A percentile compares a stretch with the other conserved stretches of the same genome.
phyloP scores from a whole-genome alignment of 2,113 vertebrate species.

The Butorides virescens region DNA sequence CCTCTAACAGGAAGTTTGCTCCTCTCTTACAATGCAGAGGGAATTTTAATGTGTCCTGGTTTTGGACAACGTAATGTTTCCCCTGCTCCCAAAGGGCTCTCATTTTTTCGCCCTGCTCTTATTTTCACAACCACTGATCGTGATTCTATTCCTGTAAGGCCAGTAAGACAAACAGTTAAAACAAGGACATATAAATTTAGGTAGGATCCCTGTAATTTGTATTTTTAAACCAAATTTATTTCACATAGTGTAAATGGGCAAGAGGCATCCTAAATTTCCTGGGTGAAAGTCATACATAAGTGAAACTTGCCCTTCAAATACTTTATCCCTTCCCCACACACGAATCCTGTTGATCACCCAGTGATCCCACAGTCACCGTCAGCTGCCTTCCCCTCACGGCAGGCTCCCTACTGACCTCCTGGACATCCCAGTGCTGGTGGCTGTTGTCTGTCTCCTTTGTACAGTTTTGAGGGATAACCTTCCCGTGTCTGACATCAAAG shows the following conservation, averaged over 20 bases:
- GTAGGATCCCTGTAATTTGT: background rate
- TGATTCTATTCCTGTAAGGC: background rate
- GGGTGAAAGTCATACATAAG: background rate
- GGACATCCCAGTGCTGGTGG: constrained; percentile 80
- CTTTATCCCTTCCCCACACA: background rate
- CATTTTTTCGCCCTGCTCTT: background rate
- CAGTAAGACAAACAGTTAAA: background rate
- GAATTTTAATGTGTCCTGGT: background rate
- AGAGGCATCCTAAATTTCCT: background rate
- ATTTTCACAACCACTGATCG: background rate
- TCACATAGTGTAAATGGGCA: background rate
- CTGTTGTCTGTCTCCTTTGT: constrained; percentile 30
- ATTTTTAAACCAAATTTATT: background rate
- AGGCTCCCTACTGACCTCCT: constrained; percentile 69
- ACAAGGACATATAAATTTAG: background rate
- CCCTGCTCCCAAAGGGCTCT: background rate
- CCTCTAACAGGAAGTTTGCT: background rate
- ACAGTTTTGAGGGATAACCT: constrained; percentile 79
- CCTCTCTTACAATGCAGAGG: background rate
- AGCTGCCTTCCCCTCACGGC: background rate
- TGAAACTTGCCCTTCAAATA: background rate
- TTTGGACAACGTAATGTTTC: background rate
- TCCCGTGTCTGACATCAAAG: constrained; percentile 73
- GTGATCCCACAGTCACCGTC: background rate
- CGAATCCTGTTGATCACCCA: background rate